Percentiles rank a stretch among this genome's conserved stretches.
phyloP scores from a whole-genome alignment of 2,113 vertebrate genomes.

The Clarias macrocephalus region DNA sequence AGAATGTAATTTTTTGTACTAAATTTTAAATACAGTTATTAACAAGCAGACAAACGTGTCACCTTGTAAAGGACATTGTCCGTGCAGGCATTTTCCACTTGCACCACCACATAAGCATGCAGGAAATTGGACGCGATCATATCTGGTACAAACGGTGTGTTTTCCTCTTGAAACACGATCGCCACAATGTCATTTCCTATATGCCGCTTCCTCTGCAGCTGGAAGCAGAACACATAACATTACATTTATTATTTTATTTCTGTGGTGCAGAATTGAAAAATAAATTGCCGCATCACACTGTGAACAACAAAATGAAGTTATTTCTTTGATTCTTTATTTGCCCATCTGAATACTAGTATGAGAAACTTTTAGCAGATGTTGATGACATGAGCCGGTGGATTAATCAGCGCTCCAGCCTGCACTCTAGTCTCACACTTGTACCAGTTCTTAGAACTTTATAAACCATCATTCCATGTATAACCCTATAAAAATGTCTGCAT shows the following conservation, averaged over 20 bases:
- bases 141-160: conserved; percentile 95
- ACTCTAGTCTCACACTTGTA: background rate
- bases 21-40: too few species aligned
- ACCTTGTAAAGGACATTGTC: conserved; percentile 91
- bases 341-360: background rate
- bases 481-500: background rate
- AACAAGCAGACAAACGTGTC: background rate
- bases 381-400: background rate
- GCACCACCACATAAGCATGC: conserved; percentile 93
- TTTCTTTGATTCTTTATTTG: background rate
- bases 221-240: conserved; percentile 48
- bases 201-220: conserved; percentile 96
- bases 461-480: background rate
- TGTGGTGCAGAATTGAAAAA: background rate
- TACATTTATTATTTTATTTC: background rate
- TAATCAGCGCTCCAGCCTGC: background rate
- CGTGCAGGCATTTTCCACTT: conserved; percentile 80
- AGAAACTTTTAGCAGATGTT: background rate
- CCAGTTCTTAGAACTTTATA: background rate
- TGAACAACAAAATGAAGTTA: background rate
- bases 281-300: background rate
- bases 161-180: conserved; percentile 95
- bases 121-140: conserved; percentile 99
- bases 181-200: conserved; percentile 98
- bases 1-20: too few species aligned